Evolutionary conservation across 2,113 vertebrate genomes (phyloP).

Genomic region (Porphyrio hochstetteri): DNA sequence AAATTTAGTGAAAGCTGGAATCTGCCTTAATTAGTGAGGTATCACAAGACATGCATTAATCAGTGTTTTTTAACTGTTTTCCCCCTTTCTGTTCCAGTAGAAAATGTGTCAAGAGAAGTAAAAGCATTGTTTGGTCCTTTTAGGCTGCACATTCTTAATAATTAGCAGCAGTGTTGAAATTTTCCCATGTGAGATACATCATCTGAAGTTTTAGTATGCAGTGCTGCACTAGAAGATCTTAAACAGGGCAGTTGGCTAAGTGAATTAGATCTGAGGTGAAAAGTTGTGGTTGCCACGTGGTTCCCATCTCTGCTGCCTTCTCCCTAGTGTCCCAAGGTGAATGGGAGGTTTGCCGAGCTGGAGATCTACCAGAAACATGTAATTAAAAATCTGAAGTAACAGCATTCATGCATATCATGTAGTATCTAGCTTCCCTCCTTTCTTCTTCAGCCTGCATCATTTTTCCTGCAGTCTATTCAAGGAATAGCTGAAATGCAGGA

Average conservation of each 20-base stretch:
- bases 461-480: background rate
- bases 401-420: background rate
- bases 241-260: background rate
- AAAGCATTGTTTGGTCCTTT: background rate
- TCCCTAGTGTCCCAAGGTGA: background rate
- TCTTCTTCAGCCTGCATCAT: background rate
- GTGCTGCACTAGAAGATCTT: background rate
- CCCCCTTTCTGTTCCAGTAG: background rate
- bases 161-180: background rate
- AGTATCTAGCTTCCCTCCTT: background rate
- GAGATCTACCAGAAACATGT: background rate
- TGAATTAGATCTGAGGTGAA: background rate
- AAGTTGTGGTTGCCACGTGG: background rate
- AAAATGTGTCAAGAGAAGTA: background rate
- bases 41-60: background rate
- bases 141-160: background rate
- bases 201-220: background rate
- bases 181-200: background rate
- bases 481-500: background rate
- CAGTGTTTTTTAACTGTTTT: background rate
- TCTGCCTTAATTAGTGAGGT: background rate
- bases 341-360: background rate
- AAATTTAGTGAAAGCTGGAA: slow-evolving; percentile 5
- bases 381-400: background rate
- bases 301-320: background rate